Evolutionary conservation across 92 coral and sea anemone genomes (phyloP).

Genomic region (Phenganax stokvisi): DNA sequence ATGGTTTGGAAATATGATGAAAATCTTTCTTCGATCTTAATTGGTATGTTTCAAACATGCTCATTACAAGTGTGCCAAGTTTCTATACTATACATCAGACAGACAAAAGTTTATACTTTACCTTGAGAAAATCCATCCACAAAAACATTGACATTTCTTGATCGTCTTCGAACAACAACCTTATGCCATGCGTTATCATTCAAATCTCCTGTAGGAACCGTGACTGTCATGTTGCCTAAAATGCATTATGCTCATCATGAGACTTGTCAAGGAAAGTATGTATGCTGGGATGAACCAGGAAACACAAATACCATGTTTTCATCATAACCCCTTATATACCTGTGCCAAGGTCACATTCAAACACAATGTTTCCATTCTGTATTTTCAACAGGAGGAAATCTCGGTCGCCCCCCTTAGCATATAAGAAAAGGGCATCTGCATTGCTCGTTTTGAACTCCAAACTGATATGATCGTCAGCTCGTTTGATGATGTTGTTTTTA

Average conservation of each 20-base stretch:
- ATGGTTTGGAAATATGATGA: too few species aligned
- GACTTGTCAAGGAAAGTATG: not conserved
- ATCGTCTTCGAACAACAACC: conserved; percentile 54
- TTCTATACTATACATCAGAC: too few species aligned
- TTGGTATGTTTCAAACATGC: not conserved
- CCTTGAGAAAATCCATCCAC: conserved; percentile 40
- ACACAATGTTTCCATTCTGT: conserved; percentile 56
- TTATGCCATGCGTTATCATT: conserved; percentile 82
- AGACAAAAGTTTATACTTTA: too few species aligned
- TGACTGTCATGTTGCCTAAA: conserved; percentile 39
- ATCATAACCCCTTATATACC: conserved; percentile 43
- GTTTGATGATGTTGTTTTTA: conserved; percentile 50
- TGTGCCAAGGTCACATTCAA: conserved; percentile 74
- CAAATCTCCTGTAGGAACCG: conserved; percentile 38
- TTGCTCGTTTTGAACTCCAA: conserved; percentile 63
- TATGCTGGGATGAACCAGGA: not conserved
- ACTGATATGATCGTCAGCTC: conserved; percentile 52
- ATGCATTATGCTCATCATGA: not conserved
- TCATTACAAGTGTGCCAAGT: not conserved
- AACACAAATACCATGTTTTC: not conserved
- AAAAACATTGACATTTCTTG: conserved; percentile 39
- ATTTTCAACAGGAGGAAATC: conserved; percentile 69
- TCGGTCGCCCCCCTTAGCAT: conserved; percentile 62
- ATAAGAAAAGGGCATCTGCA: conserved; percentile 56
- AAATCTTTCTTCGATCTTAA: too few species aligned